Base-by-base conservation (phyloP, 2,113 vertebrate genomes). In the Amia ocellicauda region DNA sequence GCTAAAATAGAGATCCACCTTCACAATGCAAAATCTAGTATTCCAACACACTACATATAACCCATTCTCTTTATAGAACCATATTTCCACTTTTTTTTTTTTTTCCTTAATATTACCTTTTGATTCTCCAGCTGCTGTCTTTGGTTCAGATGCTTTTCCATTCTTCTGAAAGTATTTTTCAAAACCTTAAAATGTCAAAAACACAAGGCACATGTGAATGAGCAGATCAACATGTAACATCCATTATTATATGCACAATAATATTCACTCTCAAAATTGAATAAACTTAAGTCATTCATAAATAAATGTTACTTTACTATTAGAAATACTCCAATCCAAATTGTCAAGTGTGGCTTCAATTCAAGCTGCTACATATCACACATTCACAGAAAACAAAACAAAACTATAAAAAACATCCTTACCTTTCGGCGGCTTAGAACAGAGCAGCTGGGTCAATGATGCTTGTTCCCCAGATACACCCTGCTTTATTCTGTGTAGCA, bases 371-470 rank as follows among this genome's bases (percentile, higher is more conserved):
- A n/a, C n/a, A n/a, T n/a, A n/a, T n/a, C n/a, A n/a, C n/a, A n/a
- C n/a, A n/a, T n/a, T n/a, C n/a, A n/a, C n/a, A n/a, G n/a, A n/a
- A n/a, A n/a, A n/a, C n/a, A n/a, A n/a, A n/a, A n/a, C n/a, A n/a
- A n/a, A n/a, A n/a, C n/a, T n/a, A n/a, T n/a, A n/a, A n/a, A n/a
- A n/a, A 19, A 17, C 7, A 53, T 9, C 3, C 49, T 59, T 73
- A 90, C 90, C 89, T 90, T 74, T 84, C 3, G 85, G 83, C 45
- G 80, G 81, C 74, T 88, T 80, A 29, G 86, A 83, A 74, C 73
- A 81, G 3, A 86, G 64, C 14, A 72, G 61, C 3, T 73, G 71
- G 42, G 73, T 49, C 13, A 74, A 57, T 16, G 69, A 60, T 29
- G 74, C 67, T 67, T 55, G 62, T 52, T 70, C 78, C 63, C 62